Conservation (phyloP, 1,140 invertebrate genomes). For the Trachelipus rathkii region DNA sequence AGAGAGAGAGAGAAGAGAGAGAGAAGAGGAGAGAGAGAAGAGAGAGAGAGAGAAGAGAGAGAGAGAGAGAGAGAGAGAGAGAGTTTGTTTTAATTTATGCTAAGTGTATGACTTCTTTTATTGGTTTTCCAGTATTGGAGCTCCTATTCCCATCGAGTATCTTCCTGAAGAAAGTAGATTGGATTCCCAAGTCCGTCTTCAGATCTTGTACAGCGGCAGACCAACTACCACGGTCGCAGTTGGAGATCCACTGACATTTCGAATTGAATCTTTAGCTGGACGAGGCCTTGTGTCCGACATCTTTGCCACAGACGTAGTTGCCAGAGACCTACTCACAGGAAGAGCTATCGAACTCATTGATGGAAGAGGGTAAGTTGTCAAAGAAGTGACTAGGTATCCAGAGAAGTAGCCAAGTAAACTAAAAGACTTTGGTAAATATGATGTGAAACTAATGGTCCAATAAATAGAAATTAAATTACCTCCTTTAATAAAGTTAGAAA, state of each 20-base stretch:
- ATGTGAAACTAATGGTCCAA: too few species aligned
- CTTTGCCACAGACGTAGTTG: conserved; percentile 84
- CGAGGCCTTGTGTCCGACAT: conserved; percentile 82
- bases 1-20: too few species aligned
- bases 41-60: too few species aligned
- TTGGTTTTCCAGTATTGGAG: conserved; percentile 32
- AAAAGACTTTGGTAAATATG: too few species aligned
- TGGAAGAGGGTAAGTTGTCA: conserved; percentile 67
- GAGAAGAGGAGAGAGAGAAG: too few species aligned
- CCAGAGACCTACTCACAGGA: conserved; percentile 84
- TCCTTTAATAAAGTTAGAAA: too few species aligned
- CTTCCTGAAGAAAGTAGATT: conserved; percentile 41
- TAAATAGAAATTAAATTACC: too few species aligned
- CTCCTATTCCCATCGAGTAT: conserved; percentile 44
- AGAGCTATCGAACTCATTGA: conserved; percentile 84
- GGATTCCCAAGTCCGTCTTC: conserved; percentile 40
- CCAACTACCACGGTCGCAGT: conserved; percentile 89
- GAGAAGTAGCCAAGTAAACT: too few species aligned
- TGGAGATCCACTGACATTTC: conserved; percentile 85
- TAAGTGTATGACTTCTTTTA: neutral
- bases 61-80: too few species aligned
- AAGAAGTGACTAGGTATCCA: neutral
- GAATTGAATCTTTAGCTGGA: conserved; percentile 80
- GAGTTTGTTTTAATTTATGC: too few species aligned
- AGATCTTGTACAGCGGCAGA: conserved; percentile 70